These are phyloP conservation scores for Morus bassanus DNA, from an alignment of 2,797 vertebrate species.

Conservation along the genomic window DNA sequence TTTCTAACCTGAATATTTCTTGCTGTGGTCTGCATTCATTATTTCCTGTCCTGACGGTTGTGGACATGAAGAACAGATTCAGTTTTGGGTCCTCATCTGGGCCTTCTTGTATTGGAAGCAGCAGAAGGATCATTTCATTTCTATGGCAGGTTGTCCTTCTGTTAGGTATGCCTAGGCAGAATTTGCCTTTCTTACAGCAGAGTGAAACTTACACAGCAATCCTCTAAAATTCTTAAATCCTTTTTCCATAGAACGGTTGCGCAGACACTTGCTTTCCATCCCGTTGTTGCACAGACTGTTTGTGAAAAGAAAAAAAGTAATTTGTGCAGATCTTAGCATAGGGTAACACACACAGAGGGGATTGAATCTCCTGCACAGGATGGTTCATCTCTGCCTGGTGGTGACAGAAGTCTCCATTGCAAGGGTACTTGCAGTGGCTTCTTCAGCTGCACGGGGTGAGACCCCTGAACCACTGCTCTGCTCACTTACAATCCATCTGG, in stretches of 20 bases:
- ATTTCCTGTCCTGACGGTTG: background rate
- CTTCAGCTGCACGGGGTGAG: background rate
- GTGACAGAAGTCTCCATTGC: background rate
- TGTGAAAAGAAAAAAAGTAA: background rate
- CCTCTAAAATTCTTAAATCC: background rate
- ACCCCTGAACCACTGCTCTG: background rate
- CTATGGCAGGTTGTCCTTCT: background rate
- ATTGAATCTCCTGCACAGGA: background rate
- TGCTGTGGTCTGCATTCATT: background rate
- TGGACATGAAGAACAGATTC: background rate
- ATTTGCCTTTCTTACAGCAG: background rate
- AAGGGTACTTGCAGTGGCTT: background rate
- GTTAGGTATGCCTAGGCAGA: background rate
- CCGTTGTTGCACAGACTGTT: background rate
- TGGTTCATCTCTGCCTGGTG: background rate
- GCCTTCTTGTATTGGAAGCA: background rate
- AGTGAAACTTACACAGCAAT: background rate
- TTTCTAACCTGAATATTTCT: background rate
- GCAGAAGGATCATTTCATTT: background rate
- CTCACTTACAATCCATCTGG: background rate
- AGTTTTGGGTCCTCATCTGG: background rate
- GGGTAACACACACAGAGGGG: background rate
- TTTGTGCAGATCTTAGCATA: background rate
- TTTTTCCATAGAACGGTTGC: background rate
- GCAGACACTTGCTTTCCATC: background rate